phyloP scores from a whole-genome alignment of 2,113 vertebrate genomes.

The Ovibos moschatus region DNA sequence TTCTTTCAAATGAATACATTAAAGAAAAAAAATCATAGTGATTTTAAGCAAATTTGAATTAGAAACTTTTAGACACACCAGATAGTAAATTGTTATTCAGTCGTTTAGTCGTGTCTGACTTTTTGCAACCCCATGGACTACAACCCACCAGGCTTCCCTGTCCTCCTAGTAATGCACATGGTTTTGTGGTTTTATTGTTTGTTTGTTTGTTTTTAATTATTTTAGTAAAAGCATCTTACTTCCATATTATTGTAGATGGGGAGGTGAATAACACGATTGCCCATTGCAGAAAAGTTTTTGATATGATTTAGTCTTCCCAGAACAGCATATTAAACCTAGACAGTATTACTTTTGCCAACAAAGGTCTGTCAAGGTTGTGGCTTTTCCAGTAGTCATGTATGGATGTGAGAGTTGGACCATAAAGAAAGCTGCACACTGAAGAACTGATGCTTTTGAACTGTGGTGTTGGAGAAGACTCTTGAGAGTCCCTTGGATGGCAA shows the following conservation, averaged over 20 bases:
- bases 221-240: neutral
- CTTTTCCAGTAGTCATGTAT: neutral
- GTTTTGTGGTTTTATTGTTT: neutral
- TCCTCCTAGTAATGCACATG: neutral
- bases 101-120: neutral
- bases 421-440: neutral
- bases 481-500: neutral
- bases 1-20: neutral
- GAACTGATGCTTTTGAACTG: neutral
- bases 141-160: neutral
- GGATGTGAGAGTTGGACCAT: neutral
- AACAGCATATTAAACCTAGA: neutral
- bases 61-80: neutral
- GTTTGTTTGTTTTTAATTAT: neutral
- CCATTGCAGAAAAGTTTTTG: neutral
- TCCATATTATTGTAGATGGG: neutral
- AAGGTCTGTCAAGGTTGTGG: neutral
- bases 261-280: neutral
- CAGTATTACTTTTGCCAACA: neutral
- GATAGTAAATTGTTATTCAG: neutral
- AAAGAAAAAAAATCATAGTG: neutral
- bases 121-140: neutral
- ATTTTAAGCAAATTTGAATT: neutral
- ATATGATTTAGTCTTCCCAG: neutral
- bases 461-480: neutral